Conservation (phyloP, 2,888 invertebrate genomes). For the Lottia scabra region DNA sequence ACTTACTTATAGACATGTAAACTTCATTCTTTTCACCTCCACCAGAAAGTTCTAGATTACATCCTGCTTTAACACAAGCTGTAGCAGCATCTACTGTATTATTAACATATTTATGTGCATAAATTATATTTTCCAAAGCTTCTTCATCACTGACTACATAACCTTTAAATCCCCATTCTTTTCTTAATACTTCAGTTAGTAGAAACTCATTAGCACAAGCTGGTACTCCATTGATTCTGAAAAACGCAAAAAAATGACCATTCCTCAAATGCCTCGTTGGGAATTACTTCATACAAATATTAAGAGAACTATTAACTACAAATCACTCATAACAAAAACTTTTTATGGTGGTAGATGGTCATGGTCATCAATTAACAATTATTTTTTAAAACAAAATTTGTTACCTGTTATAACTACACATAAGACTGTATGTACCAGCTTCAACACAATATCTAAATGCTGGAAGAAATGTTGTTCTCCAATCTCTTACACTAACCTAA, state of each 20-base stretch:
- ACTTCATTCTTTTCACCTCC: background rate
- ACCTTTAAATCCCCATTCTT: conserved; percentile 45
- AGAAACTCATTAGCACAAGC: conserved; percentile 46
- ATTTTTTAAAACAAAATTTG: too few species aligned
- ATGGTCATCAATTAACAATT: too few species aligned
- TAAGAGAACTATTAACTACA: too few species aligned
- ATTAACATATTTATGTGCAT: conserved; percentile 24
- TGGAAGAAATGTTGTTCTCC: conserved; percentile 62
- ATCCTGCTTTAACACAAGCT: conserved; percentile 25
- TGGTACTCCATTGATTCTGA: conserved; percentile 45
- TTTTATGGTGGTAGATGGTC: too few species aligned
- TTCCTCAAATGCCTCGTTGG: too few species aligned
- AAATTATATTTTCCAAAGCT: conserved; percentile 35
- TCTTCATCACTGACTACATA: conserved; percentile 45
- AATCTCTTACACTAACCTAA: conserved; percentile 58
- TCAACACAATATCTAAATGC: conserved; percentile 60
- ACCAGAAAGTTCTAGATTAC: conserved; percentile 16
- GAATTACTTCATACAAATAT: too few species aligned
- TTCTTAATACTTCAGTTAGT: conserved; percentile 40
- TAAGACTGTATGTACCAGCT: conserved; percentile 61
- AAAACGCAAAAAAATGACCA: too few species aligned
- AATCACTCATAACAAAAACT: too few species aligned
- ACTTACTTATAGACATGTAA: background rate
- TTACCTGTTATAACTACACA: conserved; percentile 66
- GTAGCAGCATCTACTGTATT: conserved; percentile 21